A percentile compares a stretch with the other conserved stretches of the same genome.
These are phyloP conservation scores for Trisateles emortualis DNA, from an alignment of 2,888 invertebrate species.

Conservation along the genomic window DNA sequence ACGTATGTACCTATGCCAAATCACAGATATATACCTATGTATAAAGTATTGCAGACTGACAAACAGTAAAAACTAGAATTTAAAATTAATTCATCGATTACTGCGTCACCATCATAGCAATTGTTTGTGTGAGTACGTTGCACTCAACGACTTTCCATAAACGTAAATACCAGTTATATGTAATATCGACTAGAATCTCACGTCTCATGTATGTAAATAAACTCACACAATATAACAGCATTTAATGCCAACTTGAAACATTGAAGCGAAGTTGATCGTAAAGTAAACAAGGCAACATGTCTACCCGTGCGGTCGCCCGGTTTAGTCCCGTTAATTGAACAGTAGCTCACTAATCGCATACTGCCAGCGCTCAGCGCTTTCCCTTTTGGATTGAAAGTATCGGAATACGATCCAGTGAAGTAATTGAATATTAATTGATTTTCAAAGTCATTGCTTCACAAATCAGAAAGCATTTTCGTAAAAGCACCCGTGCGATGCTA, in stretches of 20 bases:
- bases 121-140: not conserved
- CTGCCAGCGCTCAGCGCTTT: conserved; percentile 75
- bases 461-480: conserved; percentile 27
- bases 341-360: conserved; percentile 73
- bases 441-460: conserved; percentile 45
- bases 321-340: conserved; percentile 78
- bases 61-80: too few relatives aligned
- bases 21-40: too few relatives aligned
- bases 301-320: conserved; percentile 46
- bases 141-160: conserved; percentile 7
- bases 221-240: not conserved
- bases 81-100: not conserved
- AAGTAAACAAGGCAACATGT: conserved; percentile 35
- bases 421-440: conserved; percentile 48
- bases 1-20: too few relatives aligned
- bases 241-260: conserved; percentile 12
- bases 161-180: conserved; percentile 1
- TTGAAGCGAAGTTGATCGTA: conserved; percentile 25
- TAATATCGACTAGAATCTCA: not conserved
- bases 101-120: not conserved
- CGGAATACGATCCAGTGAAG: conserved; percentile 58
- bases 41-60: too few relatives aligned
- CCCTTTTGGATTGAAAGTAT: conserved; percentile 82
- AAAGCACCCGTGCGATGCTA: conserved; percentile 1
- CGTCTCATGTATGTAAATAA: conserved; percentile 4